Evolutionary conservation across 2,888 invertebrate genomes (phyloP).

Genomic region (Dynastes grantii): DNA sequence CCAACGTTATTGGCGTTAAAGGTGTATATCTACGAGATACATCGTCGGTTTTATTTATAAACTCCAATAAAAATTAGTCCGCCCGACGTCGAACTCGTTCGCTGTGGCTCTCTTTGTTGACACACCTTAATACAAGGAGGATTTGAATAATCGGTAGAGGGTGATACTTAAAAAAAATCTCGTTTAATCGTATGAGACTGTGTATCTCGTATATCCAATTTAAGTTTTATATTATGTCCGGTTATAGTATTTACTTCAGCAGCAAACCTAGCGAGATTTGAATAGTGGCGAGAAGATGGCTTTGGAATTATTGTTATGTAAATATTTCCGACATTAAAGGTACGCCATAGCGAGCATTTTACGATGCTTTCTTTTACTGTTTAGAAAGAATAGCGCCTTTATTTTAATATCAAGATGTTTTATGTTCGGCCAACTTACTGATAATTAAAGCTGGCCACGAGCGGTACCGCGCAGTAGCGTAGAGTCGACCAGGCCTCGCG

Average conservation of each 20-base stretch:
- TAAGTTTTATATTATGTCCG: conserved; percentile 35
- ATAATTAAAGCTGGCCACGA: too few relatives aligned
- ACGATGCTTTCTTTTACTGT: conserved; percentile 18
- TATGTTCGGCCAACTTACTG: neutral
- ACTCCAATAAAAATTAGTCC: conserved; percentile 50
- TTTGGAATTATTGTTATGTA: conserved; percentile 41
- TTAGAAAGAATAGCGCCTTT: conserved; percentile 21
- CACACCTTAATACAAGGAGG: conserved; percentile 48
- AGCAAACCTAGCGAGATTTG: conserved; percentile 19
- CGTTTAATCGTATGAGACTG: neutral
- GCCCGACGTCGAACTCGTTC: conserved; percentile 24
- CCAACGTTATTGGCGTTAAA: conserved; percentile 45
- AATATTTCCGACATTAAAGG: conserved; percentile 37
- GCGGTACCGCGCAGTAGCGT: too few relatives aligned
- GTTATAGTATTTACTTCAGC: conserved; percentile 17
- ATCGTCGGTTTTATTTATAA: conserved; percentile 48
- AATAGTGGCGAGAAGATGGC: conserved; percentile 12
- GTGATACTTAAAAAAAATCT: conserved; percentile 27
- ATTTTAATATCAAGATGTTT: conserved; percentile 7
- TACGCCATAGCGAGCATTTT: conserved; percentile 13
- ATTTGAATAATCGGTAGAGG: conserved; percentile 45
- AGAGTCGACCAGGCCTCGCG: too few relatives aligned
- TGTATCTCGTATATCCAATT: conserved; percentile 30
- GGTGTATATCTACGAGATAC: conserved; percentile 36
- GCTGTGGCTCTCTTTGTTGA: conserved; percentile 40